These are phyloP conservation scores for Tilapia sparmanii DNA, from an alignment of 2,113 vertebrate genomes.

Conservation along the genomic window DNA sequence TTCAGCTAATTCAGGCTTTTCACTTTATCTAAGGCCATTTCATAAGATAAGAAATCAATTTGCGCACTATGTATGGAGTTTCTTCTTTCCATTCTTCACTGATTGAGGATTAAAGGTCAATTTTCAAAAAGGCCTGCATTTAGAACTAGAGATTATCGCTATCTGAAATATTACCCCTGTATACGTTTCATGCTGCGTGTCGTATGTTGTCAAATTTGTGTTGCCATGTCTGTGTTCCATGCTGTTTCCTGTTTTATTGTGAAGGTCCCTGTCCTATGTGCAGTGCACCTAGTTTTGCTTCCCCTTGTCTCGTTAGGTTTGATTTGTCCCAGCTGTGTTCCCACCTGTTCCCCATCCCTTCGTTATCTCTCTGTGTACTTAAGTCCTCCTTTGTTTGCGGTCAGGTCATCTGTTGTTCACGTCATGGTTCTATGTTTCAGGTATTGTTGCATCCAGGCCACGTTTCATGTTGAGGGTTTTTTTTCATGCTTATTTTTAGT, in stretches of 20 bases:
- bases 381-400: accelerated
- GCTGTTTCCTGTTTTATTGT: neutral
- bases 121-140: too few species aligned
- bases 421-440: accelerated
- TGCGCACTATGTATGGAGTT: too few species aligned
- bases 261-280: neutral
- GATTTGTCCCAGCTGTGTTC: neutral
- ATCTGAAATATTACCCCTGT: neutral
- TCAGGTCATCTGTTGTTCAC: neutral
- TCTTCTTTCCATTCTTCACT: too few species aligned
- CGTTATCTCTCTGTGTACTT: neutral
- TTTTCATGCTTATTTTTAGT: neutral
- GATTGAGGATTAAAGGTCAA: too few species aligned
- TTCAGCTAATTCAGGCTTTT: too few species aligned
- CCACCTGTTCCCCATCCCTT: neutral
- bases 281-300: neutral
- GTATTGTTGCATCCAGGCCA: neutral
- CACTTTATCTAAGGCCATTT: too few species aligned
- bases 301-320: neutral
- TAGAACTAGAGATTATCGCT: too few species aligned
- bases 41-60: too few species aligned
- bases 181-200: accelerated
- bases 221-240: neutral
- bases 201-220: neutral
- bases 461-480: accelerated